Evolutionary conservation across 2,797 vertebrate species (phyloP).

Genomic region (Manis javanica): DNA sequence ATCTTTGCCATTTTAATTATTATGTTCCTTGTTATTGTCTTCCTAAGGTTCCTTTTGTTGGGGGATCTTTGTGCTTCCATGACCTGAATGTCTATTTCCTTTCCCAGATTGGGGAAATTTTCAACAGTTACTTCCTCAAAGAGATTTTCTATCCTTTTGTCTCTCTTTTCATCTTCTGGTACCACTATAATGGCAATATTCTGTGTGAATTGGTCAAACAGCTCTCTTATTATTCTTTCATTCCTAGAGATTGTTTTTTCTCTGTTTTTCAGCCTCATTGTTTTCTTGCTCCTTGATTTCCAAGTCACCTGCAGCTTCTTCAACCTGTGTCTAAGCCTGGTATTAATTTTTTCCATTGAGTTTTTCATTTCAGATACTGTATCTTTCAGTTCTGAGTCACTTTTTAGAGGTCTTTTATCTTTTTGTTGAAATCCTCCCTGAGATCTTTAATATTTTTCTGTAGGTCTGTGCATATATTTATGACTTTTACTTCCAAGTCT

Average conservation of each 20-base stretch:
- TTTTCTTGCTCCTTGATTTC: too few species aligned
- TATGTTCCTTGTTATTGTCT: neutral
- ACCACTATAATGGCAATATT: neutral
- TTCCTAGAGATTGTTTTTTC: neutral
- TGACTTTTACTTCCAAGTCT: too few species aligned
- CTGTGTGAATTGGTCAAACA: too few species aligned
- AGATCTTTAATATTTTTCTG: too few species aligned
- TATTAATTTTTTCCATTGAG: too few species aligned
- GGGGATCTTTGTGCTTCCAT: neutral
- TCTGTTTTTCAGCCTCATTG: neutral
- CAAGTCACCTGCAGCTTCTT: too few species aligned
- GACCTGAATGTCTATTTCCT: neutral
- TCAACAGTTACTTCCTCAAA: neutral
- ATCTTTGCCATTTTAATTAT: neutral
- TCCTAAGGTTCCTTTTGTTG: neutral
- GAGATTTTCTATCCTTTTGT: neutral
- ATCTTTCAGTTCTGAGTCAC: too few species aligned
- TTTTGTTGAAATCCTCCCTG: too few species aligned
- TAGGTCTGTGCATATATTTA: too few species aligned
- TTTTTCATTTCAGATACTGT: too few species aligned
- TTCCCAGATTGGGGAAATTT: neutral
- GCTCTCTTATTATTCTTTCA: neutral
- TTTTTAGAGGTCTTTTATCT: too few species aligned
- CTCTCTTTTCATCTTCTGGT: neutral
- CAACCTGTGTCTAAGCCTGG: too few species aligned